phyloP scores from a whole-genome alignment of 1,140 invertebrate genomes.

The Ptiloglossa arizonensis region DNA sequence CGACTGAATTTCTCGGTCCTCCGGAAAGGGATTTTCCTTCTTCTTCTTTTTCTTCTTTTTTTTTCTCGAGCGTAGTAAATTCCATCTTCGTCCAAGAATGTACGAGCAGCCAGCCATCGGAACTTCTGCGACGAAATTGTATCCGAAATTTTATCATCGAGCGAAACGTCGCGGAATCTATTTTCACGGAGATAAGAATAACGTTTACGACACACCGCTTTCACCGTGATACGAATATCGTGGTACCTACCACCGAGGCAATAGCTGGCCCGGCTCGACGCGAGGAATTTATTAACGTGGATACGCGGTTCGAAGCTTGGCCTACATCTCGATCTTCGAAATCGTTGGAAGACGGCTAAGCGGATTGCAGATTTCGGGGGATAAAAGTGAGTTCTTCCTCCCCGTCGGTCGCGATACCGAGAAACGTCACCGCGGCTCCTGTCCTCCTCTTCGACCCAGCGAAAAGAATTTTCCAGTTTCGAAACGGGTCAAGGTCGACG shows the following conservation, averaged over 20 bases:
- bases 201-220: slow-evolving; percentile 2
- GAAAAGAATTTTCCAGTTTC: background rate
- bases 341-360: background rate
- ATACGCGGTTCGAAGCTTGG: slow-evolving; percentile 3
- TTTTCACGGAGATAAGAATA: slow-evolving; percentile 14
- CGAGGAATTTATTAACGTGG: slow-evolving; percentile 15
- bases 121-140: no score
- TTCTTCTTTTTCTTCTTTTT: no score
- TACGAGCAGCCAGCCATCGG: no score
- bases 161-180: background rate
- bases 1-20: no score
- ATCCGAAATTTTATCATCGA: no score
- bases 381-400: slow-evolving; percentile 12
- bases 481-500: slow-evolving; percentile 5
- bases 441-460: background rate
- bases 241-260: background rate
- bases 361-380: background rate
- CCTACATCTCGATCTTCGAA: slow-evolving; percentile 17
- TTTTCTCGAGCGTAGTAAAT: no score
- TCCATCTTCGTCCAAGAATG: no score
- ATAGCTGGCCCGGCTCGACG: background rate
- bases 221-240: slow-evolving; percentile 34
- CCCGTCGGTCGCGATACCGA: no score
- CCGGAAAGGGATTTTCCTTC: no score
- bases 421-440: no score